A percentile compares a stretch with the other conserved stretches of the same genome.
These are phyloP conservation scores for Cantharis rustica DNA, from an alignment of 2,888 invertebrate genomes.

Conservation along the genomic window DNA sequence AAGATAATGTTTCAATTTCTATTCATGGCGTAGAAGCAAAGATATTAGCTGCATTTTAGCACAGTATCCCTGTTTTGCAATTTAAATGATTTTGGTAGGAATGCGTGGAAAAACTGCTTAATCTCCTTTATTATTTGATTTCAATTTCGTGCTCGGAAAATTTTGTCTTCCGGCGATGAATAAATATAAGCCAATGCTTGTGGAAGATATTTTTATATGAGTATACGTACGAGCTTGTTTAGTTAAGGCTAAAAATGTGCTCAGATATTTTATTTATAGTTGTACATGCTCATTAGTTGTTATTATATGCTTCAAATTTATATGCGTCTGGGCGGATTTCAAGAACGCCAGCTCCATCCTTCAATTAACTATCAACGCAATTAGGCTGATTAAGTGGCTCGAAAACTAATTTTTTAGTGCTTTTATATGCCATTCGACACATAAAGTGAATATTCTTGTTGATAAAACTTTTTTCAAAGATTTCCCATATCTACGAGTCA, in stretches of 20 bases:
- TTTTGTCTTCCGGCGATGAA: constrained; percentile 19
- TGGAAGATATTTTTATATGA: constrained; percentile 1
- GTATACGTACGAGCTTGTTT: background rate
- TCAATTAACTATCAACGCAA: background rate
- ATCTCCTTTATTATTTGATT: constrained; percentile 27
- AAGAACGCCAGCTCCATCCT: background rate
- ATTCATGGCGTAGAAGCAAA: constrained; percentile 48
- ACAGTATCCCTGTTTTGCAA: constrained; percentile 46
- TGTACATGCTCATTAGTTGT: constrained; percentile 5
- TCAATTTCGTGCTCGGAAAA: constrained; percentile 24
- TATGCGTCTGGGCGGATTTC: background rate
- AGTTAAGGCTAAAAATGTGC: background rate
- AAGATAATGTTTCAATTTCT: constrained; percentile 46
- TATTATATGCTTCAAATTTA: constrained; percentile 5
- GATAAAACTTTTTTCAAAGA: background rate
- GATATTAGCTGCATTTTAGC: constrained; percentile 49
- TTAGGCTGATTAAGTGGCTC: background rate
- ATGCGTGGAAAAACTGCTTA: constrained; percentile 28
- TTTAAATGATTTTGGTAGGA: constrained; percentile 38
- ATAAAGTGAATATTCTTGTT: background rate
- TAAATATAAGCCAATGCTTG: constrained; percentile 17
- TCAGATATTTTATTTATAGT: constrained; percentile 16
- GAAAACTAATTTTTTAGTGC: background rate
- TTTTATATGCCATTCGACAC: background rate
- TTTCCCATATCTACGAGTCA: background rate